Percentiles rank a stretch among this genome's conserved stretches.
Evolutionary conservation across 2,113 vertebrate genomes (phyloP).

Genomic region (Myrmecophaga tridactyla): DNA sequence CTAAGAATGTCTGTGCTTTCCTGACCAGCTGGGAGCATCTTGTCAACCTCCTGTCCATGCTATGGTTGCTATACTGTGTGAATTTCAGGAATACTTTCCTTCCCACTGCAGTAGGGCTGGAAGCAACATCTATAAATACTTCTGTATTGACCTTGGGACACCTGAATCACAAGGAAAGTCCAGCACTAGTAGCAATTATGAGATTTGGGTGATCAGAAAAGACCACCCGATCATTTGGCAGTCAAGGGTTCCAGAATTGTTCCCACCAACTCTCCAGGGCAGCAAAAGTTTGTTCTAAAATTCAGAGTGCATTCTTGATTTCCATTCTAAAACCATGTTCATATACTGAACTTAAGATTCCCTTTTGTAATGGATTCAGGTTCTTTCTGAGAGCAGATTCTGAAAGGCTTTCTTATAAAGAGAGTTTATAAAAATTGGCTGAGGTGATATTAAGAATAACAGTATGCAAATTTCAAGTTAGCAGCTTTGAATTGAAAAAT

Average conservation of each 20-base stretch:
- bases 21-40: not conserved
- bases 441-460: not conserved
- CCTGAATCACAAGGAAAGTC: not conserved
- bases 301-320: not conserved
- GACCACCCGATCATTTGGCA: not conserved
- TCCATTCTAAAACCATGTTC: not conserved
- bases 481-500: not conserved
- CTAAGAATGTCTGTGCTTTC: not conserved
- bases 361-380: not conserved
- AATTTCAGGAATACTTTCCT: not conserved
- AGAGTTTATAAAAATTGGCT: not conserved
- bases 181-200: not conserved
- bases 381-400: not conserved
- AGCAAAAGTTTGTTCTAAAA: not conserved
- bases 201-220: not conserved
- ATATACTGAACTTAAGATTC: not conserved
- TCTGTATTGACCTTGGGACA: not conserved
- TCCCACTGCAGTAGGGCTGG: too few relatives aligned
- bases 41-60: not conserved
- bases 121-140: not conserved
- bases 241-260: not conserved
- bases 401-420: not conserved
- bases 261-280: not conserved
- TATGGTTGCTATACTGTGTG: not conserved
- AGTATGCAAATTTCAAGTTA: not conserved